Percentiles rank a stretch among this genome's conserved stretches.
These are phyloP conservation scores for Siniperca scherzeri DNA, from an alignment of 2,797 vertebrate species.

Conservation along the genomic window DNA sequence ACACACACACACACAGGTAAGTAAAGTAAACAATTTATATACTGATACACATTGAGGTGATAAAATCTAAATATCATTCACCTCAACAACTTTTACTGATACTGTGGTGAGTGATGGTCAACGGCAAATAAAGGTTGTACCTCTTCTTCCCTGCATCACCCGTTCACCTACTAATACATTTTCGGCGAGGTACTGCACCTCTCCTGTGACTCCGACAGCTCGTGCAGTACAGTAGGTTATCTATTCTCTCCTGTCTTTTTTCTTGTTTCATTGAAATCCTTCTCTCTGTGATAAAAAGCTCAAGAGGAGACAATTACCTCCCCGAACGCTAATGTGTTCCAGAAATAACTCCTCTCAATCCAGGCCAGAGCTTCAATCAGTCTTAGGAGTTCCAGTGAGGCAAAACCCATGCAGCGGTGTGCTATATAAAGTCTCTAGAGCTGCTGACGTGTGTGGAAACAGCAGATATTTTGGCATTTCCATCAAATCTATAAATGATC, in stretches of 20 bases:
- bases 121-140: background rate
- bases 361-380: slow-evolving; percentile 79
- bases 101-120: slow-evolving; percentile 1
- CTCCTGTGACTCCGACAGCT: slow-evolving; percentile 3
- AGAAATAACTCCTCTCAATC: slow-evolving; percentile 83
- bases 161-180: slow-evolving; percentile 47
- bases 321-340: slow-evolving; percentile 74
- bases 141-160: slow-evolving; percentile 48
- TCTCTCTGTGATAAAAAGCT: slow-evolving; percentile 72
- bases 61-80: background rate
- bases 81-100: background rate
- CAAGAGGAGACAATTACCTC: slow-evolving; percentile 81
- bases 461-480: slow-evolving; percentile 5
- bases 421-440: slow-evolving; percentile 52
- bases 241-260: slow-evolving; percentile 11
- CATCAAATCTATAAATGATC: slow-evolving; percentile 5
- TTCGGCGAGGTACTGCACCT: background rate
- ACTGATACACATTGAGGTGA: background rate
- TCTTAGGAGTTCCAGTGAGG: slow-evolving; percentile 70
- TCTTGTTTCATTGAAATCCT: slow-evolving; percentile 58
- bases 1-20: slow-evolving; percentile 27
- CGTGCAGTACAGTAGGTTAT: background rate
- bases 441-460: slow-evolving; percentile 48
- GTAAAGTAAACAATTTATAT: slow-evolving; percentile 13
- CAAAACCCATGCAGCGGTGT: slow-evolving; percentile 53